Conservation (phyloP, 2,113 vertebrate species). For the Alligator mississippiensis region DNA sequence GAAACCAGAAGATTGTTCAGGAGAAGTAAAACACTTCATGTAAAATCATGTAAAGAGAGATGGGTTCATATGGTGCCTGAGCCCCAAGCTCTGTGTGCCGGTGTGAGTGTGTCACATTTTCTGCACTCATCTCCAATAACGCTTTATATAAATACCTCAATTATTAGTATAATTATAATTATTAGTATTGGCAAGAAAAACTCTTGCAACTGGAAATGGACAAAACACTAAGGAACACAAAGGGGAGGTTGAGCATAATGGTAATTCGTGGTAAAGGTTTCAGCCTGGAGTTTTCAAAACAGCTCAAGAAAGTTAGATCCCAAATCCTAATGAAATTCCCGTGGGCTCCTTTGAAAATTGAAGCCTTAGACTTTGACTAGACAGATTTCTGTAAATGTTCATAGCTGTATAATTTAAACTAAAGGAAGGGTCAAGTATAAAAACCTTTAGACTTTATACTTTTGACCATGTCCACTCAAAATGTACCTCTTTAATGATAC, state of each 20-base stretch:
- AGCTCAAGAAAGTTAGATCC: not conserved
- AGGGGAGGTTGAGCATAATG: not conserved
- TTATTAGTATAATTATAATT: not conserved
- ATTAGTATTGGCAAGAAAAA: not conserved
- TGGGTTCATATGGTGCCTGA: not conserved
- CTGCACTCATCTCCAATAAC: not conserved
- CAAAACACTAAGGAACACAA: not conserved
- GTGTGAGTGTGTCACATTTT: not conserved
- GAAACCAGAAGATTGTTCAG: constrained; percentile 9
- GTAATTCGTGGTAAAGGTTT: not conserved
- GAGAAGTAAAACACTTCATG: not conserved
- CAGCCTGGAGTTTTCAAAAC: not conserved
- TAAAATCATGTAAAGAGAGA: not conserved
- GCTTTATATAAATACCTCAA: not conserved
- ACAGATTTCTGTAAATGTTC: not conserved
- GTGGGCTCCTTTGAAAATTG: not conserved
- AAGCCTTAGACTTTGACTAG: not conserved
- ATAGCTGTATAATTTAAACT: not conserved
- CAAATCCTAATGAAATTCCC: not conserved
- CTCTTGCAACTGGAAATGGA: not conserved
- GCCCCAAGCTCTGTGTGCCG: not conserved
- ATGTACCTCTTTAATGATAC: not conserved
- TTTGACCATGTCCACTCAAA: not conserved
- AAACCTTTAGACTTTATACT: too few relatives aligned
- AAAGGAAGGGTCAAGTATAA: not conserved